A percentile compares a stretch with the other conserved stretches of the same genome.
These are phyloP conservation scores for Chauna torquata DNA, from an alignment of 2,113 vertebrate genomes.

Conservation along the genomic window DNA sequence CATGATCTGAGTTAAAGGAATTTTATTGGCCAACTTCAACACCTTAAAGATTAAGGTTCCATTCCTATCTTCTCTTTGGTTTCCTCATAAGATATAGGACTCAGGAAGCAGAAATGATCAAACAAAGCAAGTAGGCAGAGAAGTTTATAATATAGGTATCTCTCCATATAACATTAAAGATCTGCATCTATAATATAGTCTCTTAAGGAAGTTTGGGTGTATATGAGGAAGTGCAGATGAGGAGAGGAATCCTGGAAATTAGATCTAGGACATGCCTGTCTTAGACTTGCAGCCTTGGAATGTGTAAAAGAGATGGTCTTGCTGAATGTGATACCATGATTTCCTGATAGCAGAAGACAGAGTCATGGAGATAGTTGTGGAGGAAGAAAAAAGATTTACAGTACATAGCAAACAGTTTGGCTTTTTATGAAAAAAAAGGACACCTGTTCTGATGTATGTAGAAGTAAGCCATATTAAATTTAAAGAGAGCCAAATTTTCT, in stretches of 20 bases:
- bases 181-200: neutral
- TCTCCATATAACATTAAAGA: neutral
- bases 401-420: neutral
- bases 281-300: neutral
- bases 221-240: neutral
- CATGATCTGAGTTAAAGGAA: neutral
- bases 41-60: neutral
- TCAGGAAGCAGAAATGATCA: neutral
- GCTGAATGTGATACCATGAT: neutral
- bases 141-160: neutral
- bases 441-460: neutral
- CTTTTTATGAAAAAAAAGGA: rapidly evolving
- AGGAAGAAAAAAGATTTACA: neutral
- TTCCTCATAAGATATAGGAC: neutral
- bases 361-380: neutral
- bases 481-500: neutral
- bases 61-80: neutral
- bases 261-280: neutral
- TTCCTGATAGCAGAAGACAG: neutral
- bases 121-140: neutral
- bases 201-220: neutral
- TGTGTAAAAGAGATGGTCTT: neutral
- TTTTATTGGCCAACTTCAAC: neutral
- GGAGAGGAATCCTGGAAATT: neutral
- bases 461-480: neutral